These are phyloP conservation scores for Rachycentron canadum DNA, from an alignment of 2,797 vertebrate species.

Conservation along the genomic window DNA sequence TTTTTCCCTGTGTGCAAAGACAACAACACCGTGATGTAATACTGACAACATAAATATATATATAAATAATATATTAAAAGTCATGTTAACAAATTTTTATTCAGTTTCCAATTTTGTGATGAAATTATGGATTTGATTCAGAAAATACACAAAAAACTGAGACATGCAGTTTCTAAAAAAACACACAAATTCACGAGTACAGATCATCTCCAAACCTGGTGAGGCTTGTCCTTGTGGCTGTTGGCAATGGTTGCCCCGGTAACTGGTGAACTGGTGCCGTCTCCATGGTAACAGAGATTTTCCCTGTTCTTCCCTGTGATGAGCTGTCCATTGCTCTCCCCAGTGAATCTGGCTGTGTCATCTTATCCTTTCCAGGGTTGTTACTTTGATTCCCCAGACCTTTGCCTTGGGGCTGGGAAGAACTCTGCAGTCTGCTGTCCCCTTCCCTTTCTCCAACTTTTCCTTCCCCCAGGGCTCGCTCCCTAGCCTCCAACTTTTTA, in stretches of 20 bases:
- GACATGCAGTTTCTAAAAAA: not conserved
- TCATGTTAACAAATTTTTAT: not conserved
- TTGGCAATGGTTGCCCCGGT: conserved; percentile 80
- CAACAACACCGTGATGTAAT: conserved; percentile 43
- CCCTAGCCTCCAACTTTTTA: conserved; percentile 75
- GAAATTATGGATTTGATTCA: not conserved
- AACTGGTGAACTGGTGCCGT: conserved; percentile 79
- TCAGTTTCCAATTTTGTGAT: not conserved
- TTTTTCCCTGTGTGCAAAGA: conserved; percentile 61
- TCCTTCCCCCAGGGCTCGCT: conserved; percentile 61
- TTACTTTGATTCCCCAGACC: conserved; percentile 22
- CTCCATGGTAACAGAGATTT: conserved; percentile 76
- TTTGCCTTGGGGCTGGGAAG: conserved; percentile 26
- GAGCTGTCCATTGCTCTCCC: conserved; percentile 47
- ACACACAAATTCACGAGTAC: conserved; percentile 26
- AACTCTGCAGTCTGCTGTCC: conserved; percentile 5
- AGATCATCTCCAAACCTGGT: conserved; percentile 72
- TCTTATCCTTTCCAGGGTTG: conserved; percentile 16
- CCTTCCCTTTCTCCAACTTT: conserved; percentile 21
- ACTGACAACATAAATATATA: conserved; percentile 12
- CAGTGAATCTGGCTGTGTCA: conserved; percentile 45
- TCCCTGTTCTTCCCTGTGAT: conserved; percentile 45
- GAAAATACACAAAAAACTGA: not conserved
- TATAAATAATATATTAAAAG: conserved; percentile 18
- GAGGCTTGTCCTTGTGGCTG: conserved; percentile 66